phyloP scores from a whole-genome alignment of 2,113 vertebrate species.

The Mionectes macconnelli region DNA sequence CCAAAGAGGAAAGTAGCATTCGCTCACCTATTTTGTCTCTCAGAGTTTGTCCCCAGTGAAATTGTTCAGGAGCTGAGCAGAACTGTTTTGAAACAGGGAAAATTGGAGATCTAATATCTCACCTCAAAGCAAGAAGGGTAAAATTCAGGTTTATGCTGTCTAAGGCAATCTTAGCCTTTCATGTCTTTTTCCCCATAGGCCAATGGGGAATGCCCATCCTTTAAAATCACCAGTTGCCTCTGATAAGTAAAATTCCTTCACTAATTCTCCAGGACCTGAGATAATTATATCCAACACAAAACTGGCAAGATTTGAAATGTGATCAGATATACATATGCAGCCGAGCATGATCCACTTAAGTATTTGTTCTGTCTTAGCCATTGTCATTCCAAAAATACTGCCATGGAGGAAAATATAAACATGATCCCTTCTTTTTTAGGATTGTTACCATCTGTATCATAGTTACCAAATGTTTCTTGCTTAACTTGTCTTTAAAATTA shows the following conservation, averaged over 20 bases:
- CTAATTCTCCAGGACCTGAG: not conserved
- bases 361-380: slow-evolving; percentile 54
- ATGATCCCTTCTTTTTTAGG: slow-evolving; percentile 58
- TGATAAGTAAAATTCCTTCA: slow-evolving; percentile 11
- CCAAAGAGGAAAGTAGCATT: not conserved
- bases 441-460: slow-evolving; percentile 44
- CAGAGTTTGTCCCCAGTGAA: not conserved
- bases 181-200: not conserved
- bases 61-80: not conserved
- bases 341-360: slow-evolving; percentile 5
- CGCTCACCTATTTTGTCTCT: not conserved
- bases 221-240: slow-evolving; percentile 30
- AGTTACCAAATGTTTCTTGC: slow-evolving; percentile 51
- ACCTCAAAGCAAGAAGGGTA: not conserved
- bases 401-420: slow-evolving; percentile 56
- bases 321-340: slow-evolving; percentile 32
- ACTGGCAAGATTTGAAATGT: slow-evolving; percentile 25
- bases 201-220: not conserved
- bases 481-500: slow-evolving; percentile 48
- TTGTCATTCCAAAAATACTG: slow-evolving; percentile 63
- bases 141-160: not conserved
- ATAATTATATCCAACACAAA: slow-evolving; percentile 40
- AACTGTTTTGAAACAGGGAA: not conserved
- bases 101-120: not conserved
- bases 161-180: not conserved